Conservation (phyloP, 2,888 invertebrate genomes). For the Drosophila gaucha region DNA sequence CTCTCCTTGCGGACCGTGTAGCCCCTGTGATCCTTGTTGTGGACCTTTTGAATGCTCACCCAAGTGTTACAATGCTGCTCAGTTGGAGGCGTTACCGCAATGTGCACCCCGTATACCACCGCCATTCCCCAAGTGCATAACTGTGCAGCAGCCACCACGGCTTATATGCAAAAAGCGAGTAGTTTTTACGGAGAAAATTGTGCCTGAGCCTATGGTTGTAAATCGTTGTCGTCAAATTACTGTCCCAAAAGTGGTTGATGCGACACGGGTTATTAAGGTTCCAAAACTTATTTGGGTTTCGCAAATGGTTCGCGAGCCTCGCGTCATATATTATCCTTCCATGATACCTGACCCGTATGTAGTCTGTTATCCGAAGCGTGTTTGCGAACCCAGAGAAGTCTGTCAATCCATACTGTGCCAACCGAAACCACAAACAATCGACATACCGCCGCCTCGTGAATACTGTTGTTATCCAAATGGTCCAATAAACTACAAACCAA, state of each 20-base stretch:
- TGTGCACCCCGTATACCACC: constrained; percentile 80
- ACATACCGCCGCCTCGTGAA: constrained; percentile 81
- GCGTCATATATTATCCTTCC: constrained; percentile 28
- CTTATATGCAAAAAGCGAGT: constrained; percentile 32
- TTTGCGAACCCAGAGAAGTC: constrained; percentile 26
- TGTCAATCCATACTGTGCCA: constrained; percentile 31
- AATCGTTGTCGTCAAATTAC: constrained; percentile 81
- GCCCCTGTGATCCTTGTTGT: constrained; percentile 26
- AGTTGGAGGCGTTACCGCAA: constrained; percentile 81
- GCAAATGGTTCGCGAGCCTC: constrained; percentile 32
- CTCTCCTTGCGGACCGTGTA: constrained; percentile 25
- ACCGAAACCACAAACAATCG: constrained; percentile 64
- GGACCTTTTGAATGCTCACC: constrained; percentile 29
- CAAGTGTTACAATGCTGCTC: constrained; percentile 36
- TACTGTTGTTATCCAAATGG: constrained; percentile 82
- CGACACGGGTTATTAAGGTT: constrained; percentile 27
- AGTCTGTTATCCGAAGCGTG: constrained; percentile 34
- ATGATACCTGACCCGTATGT: constrained; percentile 35
- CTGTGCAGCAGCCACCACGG: constrained; percentile 27
- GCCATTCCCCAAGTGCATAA: constrained; percentile 55
- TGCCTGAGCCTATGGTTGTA: constrained; percentile 80
- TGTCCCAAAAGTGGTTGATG: constrained; percentile 77
- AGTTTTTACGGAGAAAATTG: constrained; percentile 80
- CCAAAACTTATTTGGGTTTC: constrained; percentile 29
- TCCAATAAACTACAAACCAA: constrained; percentile 73